These are phyloP conservation scores for Epizoanthus rinbou DNA, from an alignment of 92 coral and sea anemone genomes.

Conservation along the genomic window DNA sequence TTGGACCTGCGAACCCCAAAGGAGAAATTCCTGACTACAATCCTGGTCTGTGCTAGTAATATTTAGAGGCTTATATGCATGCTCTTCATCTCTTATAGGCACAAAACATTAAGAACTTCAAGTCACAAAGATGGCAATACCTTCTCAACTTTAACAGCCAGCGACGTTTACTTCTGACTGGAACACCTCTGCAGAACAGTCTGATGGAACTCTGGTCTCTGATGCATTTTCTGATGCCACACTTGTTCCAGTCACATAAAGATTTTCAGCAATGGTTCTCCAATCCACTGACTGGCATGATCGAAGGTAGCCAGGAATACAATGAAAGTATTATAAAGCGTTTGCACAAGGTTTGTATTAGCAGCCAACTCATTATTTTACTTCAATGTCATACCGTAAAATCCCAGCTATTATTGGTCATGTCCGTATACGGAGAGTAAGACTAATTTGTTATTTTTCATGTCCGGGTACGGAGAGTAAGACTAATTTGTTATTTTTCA, in stretches of 20 bases:
- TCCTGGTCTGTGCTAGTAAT: background rate
- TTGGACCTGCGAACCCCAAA: background rate
- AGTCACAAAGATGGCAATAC: constrained; percentile 99
- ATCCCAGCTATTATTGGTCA: no score
- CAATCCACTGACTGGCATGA: constrained; percentile 99
- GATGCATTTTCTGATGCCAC: constrained; percentile 99
- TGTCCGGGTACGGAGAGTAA: no score
- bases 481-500: no score
- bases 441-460: no score
- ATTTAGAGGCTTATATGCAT: background rate
- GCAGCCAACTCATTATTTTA: no score
- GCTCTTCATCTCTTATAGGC: constrained; percentile 64
- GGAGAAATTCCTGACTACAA: no score
- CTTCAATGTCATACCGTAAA: no score
- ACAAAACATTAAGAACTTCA: constrained; percentile 98
- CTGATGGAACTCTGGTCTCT: constrained; percentile 99
- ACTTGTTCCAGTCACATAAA: constrained; percentile 96
- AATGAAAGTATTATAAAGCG: constrained; percentile 93
- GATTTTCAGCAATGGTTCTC: constrained; percentile 99
- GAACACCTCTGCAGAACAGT: constrained; percentile 98
- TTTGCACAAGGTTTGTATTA: constrained; percentile 81
- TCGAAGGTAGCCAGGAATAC: constrained; percentile 98
- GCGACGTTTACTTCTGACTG: constrained; percentile 90
- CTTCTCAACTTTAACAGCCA: constrained; percentile 96
- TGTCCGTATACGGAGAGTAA: no score